Conservation (phyloP, 1,140 invertebrate species). For the Apis florea region DNA sequence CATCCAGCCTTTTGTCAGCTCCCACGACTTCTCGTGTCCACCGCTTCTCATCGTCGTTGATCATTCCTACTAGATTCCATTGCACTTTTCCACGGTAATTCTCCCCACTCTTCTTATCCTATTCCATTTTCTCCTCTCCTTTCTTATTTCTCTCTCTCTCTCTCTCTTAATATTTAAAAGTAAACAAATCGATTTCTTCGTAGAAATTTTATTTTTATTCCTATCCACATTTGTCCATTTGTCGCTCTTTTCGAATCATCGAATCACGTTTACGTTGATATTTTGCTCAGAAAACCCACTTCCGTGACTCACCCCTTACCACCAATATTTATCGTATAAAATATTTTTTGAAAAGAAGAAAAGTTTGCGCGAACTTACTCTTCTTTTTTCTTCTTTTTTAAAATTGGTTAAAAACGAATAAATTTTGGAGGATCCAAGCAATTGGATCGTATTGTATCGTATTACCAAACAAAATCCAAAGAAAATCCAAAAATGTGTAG, state of each 20-base stretch:
- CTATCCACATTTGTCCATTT: neutral
- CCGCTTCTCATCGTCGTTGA: conserved; percentile 64
- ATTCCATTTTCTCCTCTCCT: neutral
- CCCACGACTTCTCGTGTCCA: conserved; percentile 68
- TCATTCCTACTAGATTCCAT: conserved; percentile 60
- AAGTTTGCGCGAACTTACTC: too few species aligned
- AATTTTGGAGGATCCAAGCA: too few species aligned
- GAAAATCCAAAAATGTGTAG: neutral
- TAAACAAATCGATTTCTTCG: too few species aligned
- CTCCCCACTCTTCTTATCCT: neutral
- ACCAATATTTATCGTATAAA: too few species aligned
- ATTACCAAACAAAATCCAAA: neutral
- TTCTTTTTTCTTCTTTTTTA: too few species aligned
- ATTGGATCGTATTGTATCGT: too few species aligned
- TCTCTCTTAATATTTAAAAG: neutral
- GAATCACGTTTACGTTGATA: neutral
- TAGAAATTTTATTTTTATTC: neutral
- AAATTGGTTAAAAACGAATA: too few species aligned
- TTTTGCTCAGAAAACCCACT: too few species aligned
- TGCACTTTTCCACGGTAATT: neutral
- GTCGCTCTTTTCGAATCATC: neutral
- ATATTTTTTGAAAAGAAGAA: too few species aligned
- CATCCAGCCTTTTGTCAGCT: conserved; percentile 43
- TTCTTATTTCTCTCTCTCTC: neutral
- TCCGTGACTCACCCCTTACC: too few species aligned